Evolutionary conservation across 2,113 vertebrate species (phyloP).

Genomic region (Anolis carolinensis): DNA sequence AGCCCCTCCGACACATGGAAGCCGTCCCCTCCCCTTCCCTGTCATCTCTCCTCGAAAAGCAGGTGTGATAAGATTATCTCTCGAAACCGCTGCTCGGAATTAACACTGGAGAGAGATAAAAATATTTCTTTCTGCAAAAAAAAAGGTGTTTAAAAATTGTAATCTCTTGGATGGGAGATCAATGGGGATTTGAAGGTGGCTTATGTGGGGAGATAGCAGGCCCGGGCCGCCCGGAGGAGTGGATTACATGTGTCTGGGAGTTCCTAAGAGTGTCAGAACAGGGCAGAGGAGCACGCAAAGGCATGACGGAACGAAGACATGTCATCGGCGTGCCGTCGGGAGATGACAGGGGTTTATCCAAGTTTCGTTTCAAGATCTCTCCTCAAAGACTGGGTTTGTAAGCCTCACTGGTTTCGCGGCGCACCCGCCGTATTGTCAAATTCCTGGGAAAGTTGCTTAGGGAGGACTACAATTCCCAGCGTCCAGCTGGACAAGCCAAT

Average conservation of each 20-base stretch:
- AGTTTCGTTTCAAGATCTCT: too few species aligned
- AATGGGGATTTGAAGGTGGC: background rate
- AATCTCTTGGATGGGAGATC: background rate
- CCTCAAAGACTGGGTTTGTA: background rate
- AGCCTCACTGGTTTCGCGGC: background rate
- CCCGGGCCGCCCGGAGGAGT: background rate
- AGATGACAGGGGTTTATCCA: background rate
- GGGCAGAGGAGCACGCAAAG: too few species aligned
- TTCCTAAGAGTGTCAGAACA: background rate
- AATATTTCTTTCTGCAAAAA: background rate
- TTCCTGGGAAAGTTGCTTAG: too few species aligned
- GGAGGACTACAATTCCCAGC: too few species aligned
- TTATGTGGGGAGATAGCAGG: background rate
- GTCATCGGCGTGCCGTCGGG: background rate
- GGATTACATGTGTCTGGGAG: background rate
- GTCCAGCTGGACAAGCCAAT: too few species aligned
- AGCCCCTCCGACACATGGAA: background rate
- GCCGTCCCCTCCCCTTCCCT: background rate
- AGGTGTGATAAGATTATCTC: conserved; percentile 16
- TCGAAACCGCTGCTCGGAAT: background rate
- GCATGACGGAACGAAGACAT: background rate
- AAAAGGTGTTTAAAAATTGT: background rate
- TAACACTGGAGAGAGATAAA: background rate
- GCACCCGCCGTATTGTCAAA: too few species aligned
- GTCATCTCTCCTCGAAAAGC: background rate